Evolutionary conservation across 2,797 vertebrate genomes (phyloP).

Genomic region (Lepilemur ruficaudatus): DNA sequence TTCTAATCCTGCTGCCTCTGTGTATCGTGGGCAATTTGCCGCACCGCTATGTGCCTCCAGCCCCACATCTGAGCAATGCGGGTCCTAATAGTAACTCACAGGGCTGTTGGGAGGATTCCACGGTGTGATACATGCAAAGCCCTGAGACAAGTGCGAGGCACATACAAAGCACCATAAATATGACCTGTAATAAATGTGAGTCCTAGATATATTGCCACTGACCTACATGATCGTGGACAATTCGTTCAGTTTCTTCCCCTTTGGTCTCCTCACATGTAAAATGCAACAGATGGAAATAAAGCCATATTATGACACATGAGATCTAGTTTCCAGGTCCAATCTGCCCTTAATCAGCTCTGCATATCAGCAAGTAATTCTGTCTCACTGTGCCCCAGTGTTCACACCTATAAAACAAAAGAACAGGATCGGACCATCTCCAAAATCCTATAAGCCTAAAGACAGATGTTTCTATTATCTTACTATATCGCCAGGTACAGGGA

Average conservation of each 20-base stretch:
- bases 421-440: neutral
- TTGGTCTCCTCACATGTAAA: neutral
- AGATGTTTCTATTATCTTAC: neutral
- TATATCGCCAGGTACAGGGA: neutral
- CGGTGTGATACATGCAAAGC: too few species aligned
- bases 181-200: neutral
- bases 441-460: neutral
- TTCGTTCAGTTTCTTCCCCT: neutral
- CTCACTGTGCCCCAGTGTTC: neutral
- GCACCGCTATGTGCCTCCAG: neutral
- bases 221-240: accelerated
- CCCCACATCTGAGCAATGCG: neutral
- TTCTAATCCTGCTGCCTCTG: neutral
- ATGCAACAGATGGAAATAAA: neutral
- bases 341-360: neutral
- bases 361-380: neutral
- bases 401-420: neutral
- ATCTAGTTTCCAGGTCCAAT: neutral
- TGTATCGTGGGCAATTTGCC: neutral
- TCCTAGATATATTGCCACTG: neutral
- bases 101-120: neutral
- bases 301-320: neutral
- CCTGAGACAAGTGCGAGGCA: neutral
- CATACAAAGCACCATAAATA: neutral
- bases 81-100: neutral